Evolutionary conservation across 92 coral and sea anemone genomes (phyloP).

Genomic region (Anthopleura xanthogrammica): DNA sequence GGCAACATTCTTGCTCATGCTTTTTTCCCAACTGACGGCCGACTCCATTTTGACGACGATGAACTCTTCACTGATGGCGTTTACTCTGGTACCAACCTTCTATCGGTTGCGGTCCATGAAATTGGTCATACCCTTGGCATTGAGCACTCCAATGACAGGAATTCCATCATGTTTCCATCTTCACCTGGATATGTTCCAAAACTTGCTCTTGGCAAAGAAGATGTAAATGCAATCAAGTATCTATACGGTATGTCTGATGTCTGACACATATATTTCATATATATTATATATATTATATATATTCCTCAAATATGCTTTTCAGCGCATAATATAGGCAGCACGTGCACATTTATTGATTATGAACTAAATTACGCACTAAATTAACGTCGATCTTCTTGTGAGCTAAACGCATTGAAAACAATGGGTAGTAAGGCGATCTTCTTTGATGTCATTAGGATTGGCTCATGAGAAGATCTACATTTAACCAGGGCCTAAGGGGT

Average conservation of each 20-base stretch:
- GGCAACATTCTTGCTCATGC: slow-evolving; percentile 56
- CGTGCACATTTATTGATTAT: too few relatives aligned
- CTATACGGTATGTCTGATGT: slow-evolving; percentile 42
- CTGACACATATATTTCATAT: too few relatives aligned
- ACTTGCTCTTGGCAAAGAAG: slow-evolving; percentile 42
- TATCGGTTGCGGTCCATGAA: slow-evolving; percentile 56
- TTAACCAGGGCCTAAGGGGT: too few relatives aligned
- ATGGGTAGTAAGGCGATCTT: too few relatives aligned
- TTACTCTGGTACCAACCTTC: slow-evolving; percentile 24
- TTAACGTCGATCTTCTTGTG: too few relatives aligned
- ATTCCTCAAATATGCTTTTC: too few relatives aligned
- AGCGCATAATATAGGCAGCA: too few relatives aligned
- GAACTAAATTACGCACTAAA: too few relatives aligned
- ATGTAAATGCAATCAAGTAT: slow-evolving; percentile 51
- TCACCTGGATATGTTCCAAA: slow-evolving; percentile 33
- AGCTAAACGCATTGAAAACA: too few relatives aligned
- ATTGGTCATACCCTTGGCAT: slow-evolving; percentile 61
- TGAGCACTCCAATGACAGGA: slow-evolving; percentile 45
- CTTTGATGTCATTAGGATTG: too few relatives aligned
- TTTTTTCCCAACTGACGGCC: slow-evolving; percentile 44
- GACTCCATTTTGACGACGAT: slow-evolving; percentile 59
- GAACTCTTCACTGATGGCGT: slow-evolving; percentile 47
- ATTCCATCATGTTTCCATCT: slow-evolving; percentile 42
- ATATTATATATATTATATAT: too few relatives aligned
- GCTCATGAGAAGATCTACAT: too few relatives aligned